Evolutionary conservation across 2,797 vertebrate genomes (phyloP), one percentile per base, ranked within the genome.

Genomic region (Staurois parvus): DNA sequence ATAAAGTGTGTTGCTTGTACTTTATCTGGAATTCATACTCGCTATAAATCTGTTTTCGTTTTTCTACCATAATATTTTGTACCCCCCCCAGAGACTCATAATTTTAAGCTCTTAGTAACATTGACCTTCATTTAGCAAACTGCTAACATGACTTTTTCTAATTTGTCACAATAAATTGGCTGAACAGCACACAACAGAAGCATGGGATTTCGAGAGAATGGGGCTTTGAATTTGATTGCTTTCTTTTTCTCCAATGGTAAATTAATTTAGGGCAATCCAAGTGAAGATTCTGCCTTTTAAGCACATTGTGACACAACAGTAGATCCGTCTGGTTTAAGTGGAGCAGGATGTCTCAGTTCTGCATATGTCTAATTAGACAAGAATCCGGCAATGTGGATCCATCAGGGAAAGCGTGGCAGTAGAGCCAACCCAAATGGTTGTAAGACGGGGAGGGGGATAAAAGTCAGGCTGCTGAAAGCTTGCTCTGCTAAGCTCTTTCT

Each of bases 331-430:
- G 78, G 30, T 52, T 81, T 80, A 11, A 81, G 40, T 69, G 64
- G 40, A 75, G 32, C 62, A 34, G 19, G 32, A 59, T 69, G 66
- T 37, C 62, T 75, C 29, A 17, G 26, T 68, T 68, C 29, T 73
- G 62, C 56, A 75, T 85, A 62, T 30, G 62, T 67, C 72, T 52
- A 81, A 72, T 76, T 76, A 85, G 72, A 85, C 74, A 8, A 75
- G 28, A 67, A 76, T 42, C 77, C 64, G 42, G 40, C 72, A 68
- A 68, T 73, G 42, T 75, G 45, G 70, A 59, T 81, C 45, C 72
- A 81, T 30, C 32, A 80, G 72, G 45, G 62, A 85, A 81, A 59
- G 64, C 66, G 77, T 75, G 30, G 69, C 72, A 42, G 70, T 30
- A 68, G 29, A 68, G 62, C 77, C 72, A 85, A 75, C 72, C 72